A percentile compares a stretch with the other conserved stretches of the same genome.
These are phyloP conservation scores for Araneus ventricosus DNA, from an alignment of 1,140 invertebrate species.

Conservation along the genomic window DNA sequence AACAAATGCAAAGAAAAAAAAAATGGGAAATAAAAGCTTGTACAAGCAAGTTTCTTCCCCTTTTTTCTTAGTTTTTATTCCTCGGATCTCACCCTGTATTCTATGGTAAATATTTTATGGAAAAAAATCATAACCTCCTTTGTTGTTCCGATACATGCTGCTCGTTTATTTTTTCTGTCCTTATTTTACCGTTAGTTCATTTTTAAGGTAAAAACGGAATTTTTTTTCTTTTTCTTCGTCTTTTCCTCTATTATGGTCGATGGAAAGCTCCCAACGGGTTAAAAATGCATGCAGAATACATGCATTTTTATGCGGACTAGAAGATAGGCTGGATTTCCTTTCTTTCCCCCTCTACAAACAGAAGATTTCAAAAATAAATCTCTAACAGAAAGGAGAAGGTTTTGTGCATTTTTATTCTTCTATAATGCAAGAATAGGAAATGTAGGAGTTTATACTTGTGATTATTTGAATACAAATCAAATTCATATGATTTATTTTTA, in stretches of 20 bases:
- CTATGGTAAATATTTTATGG: slow-evolving; percentile 43
- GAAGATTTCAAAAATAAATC: too few relatives aligned
- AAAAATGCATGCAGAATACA: slow-evolving; percentile 23
- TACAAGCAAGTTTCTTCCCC: neutral
- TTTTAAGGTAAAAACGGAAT: slow-evolving; percentile 32
- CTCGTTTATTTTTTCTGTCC: neutral
- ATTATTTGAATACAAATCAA: too few relatives aligned
- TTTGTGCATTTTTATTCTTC: too few relatives aligned
- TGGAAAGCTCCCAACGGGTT: slow-evolving; percentile 28
- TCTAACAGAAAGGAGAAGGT: too few relatives aligned
- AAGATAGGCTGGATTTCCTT: neutral
- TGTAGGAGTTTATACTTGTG: too few relatives aligned
- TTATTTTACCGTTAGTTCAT: slow-evolving; percentile 8
- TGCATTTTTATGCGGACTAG: slow-evolving; percentile 25
- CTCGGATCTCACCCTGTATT: neutral
- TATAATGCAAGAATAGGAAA: too few relatives aligned
- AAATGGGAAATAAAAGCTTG: neutral
- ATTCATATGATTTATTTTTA: too few relatives aligned
- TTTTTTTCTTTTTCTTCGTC: neutral
- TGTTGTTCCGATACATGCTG: slow-evolving; percentile 20
- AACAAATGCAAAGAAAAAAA: neutral
- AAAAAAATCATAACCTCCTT: slow-evolving; percentile 32
- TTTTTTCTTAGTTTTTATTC: neutral
- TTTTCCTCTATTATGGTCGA: neutral
- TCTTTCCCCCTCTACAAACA: neutral